A percentile compares a stretch with the other conserved stretches of the same genome.
Evolutionary conservation across 2,113 vertebrate genomes (phyloP).

Genomic region (Planiliza haematocheilus): DNA sequence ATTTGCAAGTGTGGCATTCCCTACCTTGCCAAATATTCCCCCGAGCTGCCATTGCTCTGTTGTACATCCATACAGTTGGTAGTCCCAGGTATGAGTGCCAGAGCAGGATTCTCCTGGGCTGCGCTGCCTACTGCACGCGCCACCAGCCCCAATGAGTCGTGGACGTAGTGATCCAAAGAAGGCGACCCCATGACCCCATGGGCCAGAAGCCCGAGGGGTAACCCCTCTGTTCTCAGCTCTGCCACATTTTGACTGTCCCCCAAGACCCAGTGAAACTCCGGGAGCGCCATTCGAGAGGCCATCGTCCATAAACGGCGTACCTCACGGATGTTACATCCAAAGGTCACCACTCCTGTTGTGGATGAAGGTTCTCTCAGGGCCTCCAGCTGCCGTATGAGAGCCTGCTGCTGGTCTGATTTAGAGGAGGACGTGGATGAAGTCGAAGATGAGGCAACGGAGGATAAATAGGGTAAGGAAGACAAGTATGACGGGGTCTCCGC

Average conservation of each 20-base stretch:
- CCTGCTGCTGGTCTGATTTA: conserved; percentile 84
- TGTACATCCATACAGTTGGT: conserved; percentile 93
- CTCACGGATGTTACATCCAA: conserved; percentile 93
- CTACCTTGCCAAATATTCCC: conserved; percentile 95
- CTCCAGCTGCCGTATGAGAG: conserved; percentile 87
- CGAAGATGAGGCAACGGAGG: conserved; percentile 46
- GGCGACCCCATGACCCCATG: conserved; percentile 92
- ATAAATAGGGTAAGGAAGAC: conserved; percentile 40
- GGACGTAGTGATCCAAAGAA: conserved; percentile 92
- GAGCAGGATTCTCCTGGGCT: conserved; percentile 88
- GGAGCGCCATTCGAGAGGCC: conserved; percentile 82
- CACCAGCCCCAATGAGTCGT: conserved; percentile 93
- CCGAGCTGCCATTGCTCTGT: conserved; percentile 89
- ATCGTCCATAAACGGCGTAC: conserved; percentile 89
- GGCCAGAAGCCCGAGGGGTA: conserved; percentile 92
- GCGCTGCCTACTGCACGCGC: conserved; percentile 92
- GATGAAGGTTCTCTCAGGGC: conserved; percentile 85
- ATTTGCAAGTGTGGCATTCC: conserved; percentile 3
- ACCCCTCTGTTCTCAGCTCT: conserved; percentile 92
- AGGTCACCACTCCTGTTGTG: conserved; percentile 90
- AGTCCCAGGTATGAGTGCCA: conserved; percentile 94
- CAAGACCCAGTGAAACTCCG: conserved; percentile 93
- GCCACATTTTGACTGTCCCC: conserved; percentile 96
- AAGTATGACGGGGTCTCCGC: conserved; percentile 50
- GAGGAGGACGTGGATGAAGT: conserved; percentile 72